phyloP scores from a whole-genome alignment of 1,140 invertebrate species.

The Zaprionus ornatus region DNA sequence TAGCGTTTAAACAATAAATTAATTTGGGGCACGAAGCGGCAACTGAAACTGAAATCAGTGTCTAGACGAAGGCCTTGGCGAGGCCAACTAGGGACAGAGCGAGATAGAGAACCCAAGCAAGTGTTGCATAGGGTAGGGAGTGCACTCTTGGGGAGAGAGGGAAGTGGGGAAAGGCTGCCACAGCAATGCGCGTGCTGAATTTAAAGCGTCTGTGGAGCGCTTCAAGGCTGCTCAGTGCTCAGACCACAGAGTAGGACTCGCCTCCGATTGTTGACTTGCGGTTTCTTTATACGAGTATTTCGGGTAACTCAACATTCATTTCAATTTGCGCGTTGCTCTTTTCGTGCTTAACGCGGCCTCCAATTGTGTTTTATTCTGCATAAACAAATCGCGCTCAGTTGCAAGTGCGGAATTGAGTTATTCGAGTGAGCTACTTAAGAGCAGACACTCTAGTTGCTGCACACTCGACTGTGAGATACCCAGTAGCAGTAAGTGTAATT shows the following conservation, averaged over 20 bases:
- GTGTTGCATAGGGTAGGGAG: too few relatives aligned
- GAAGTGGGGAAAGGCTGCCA: neutral
- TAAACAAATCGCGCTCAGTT: slow-evolving; percentile 24
- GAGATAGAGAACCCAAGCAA: too few relatives aligned
- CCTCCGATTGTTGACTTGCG: neutral
- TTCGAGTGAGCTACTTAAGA: neutral
- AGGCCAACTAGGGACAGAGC: slow-evolving; percentile 19
- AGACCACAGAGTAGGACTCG: neutral
- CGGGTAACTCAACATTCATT: slow-evolving; percentile 31
- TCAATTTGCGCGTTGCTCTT: slow-evolving; percentile 19
- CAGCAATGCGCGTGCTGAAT: slow-evolving; percentile 60
- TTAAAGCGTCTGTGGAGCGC: slow-evolving; percentile 53
- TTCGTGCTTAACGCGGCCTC: slow-evolving; percentile 3
- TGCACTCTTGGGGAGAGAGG: too few relatives aligned
- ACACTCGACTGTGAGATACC: neutral
- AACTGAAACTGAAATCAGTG: slow-evolving; percentile 64
- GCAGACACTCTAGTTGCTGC: too few relatives aligned
- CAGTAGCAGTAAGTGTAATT: too few relatives aligned
- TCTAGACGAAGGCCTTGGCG: slow-evolving; percentile 60
- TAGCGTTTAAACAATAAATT: slow-evolving; percentile 72
- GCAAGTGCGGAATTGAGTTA: slow-evolving; percentile 21
- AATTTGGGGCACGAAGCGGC: slow-evolving; percentile 54
- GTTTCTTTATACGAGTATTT: slow-evolving; percentile 18
- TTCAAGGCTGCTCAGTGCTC: neutral
- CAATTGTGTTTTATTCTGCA: slow-evolving; percentile 22